These are phyloP conservation scores for Vulpes vulpes DNA, from an alignment of 2,113 vertebrate genomes.

Conservation along the genomic window DNA sequence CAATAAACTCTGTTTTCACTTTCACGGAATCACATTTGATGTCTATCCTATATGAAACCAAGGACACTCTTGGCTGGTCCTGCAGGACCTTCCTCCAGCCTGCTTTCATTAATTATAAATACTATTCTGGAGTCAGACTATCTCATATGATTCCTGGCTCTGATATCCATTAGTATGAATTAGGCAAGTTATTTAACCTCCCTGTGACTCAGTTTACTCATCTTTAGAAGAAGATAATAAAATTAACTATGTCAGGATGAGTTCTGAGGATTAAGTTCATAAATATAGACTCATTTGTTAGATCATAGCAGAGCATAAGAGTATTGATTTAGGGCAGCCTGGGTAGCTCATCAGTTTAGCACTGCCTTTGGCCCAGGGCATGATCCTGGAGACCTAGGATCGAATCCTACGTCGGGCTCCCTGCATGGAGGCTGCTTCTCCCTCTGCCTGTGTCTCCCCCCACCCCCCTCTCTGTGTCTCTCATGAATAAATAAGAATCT, in stretches of 20 bases:
- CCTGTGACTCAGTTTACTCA: background rate
- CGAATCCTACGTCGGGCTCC: too few species aligned
- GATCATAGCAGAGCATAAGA: background rate
- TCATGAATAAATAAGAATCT: too few species aligned
- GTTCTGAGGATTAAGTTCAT: background rate
- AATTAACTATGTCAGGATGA: background rate
- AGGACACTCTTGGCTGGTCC: background rate
- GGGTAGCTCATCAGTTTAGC: too few species aligned
- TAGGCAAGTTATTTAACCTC: conserved; percentile 4
- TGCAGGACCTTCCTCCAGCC: background rate
- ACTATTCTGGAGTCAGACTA: background rate
- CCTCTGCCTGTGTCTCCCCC: too few species aligned
- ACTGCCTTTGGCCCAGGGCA: too few species aligned
- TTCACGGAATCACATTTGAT: background rate
- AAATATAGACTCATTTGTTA: background rate
- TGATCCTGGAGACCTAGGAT: too few species aligned
- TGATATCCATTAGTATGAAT: background rate
- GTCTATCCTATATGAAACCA: background rate
- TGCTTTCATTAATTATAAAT: background rate
- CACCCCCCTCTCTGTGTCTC: too few species aligned
- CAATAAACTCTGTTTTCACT: background rate
- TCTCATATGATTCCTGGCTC: background rate
- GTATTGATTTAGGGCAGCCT: background rate
- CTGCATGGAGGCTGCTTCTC: too few species aligned
- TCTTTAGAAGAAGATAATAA: background rate